Evolutionary conservation across 1,140 invertebrate genomes (phyloP), one percentile per base, ranked within the genome.

Genomic region (Hypothenemus hampei): DNA sequence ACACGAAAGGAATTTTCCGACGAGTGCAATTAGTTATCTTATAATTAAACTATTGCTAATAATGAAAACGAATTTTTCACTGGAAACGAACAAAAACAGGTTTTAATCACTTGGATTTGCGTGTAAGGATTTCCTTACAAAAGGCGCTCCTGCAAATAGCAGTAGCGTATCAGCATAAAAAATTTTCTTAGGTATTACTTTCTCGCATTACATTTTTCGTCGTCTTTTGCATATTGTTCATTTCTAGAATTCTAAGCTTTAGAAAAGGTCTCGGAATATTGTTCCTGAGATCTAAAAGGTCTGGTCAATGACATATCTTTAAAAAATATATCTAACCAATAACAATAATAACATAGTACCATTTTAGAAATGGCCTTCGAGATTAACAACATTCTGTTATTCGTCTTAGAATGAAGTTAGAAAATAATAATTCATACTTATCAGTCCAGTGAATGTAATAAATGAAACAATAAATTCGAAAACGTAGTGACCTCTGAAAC

Each of bases 121-220:
- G 46, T 57, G 54, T 57, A 57, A 49, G 46, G 54, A 48, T 48
- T n/a, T n/a, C n/a, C n/a, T 57, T 49, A 26, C 54, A 57, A 40
- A 50, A 50, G 47, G 47, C 54, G 54, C 54, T 57, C 46, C 54
- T 49, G 54, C 46, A 57, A 57, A 45, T 57, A 57, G 5, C 54
- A 57, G 45, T 33, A 46, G 45, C 54, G 54, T n/a, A 6, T 10
- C 40, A 21, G 11, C 18, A n/a, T n/a, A n/a, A n/a, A n/a, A n/a
- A n/a, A n/a, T 39, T n/a, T 15, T 39, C 10, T 16, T 39, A 10
- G 10, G 18, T 10, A 18, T 39, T 4, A 16, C 3, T 1, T 0
- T 18, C 18, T 3, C 4, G 13, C 36, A 39, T 3, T 5, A 39
- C 19, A 0, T 15, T 18, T 11, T 11, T 13, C 26, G 26, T 8